Evolutionary conservation across 1,140 invertebrate species (phyloP).

Genomic region (Drosophila bocqueti): DNA sequence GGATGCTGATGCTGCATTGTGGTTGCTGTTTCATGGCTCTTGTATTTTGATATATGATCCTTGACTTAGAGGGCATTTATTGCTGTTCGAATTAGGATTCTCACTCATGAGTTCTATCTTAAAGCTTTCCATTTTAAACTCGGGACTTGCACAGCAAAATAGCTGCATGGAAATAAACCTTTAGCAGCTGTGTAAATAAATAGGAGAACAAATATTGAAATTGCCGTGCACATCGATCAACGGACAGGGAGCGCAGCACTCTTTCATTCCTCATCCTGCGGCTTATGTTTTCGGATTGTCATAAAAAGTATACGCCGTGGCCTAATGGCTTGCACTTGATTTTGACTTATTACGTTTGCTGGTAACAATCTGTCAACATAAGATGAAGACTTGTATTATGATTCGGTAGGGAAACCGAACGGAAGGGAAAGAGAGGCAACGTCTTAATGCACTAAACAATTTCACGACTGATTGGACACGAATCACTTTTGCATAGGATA

Average conservation of each 20-base stretch:
- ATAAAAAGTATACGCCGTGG: neutral
- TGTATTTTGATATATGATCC: conserved; percentile 55
- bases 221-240: conserved; percentile 11
- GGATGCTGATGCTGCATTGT: conserved; percentile 14
- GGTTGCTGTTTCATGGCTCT: conserved; percentile 45
- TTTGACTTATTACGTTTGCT: conserved; percentile 45
- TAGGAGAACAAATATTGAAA: conserved; percentile 20
- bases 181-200: neutral
- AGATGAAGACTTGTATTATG: conserved; percentile 40
- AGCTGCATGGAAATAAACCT: neutral
- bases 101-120: neutral
- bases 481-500: conserved; percentile 62
- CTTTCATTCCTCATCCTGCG: neutral
- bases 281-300: neutral
- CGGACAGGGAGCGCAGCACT: neutral
- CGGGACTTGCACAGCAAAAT: neutral
- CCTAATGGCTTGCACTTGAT: conserved; percentile 57
- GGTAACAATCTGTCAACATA: conserved; percentile 40
- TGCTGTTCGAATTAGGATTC: conserved; percentile 1
- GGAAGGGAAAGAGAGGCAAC: neutral
- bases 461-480: conserved; percentile 68
- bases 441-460: conserved; percentile 66
- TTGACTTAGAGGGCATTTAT: conserved; percentile 4
- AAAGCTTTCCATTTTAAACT: neutral
- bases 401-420: neutral